Base-by-base conservation (phyloP, 2,888 invertebrate genomes). In the Drosophila niveifrons region DNA sequence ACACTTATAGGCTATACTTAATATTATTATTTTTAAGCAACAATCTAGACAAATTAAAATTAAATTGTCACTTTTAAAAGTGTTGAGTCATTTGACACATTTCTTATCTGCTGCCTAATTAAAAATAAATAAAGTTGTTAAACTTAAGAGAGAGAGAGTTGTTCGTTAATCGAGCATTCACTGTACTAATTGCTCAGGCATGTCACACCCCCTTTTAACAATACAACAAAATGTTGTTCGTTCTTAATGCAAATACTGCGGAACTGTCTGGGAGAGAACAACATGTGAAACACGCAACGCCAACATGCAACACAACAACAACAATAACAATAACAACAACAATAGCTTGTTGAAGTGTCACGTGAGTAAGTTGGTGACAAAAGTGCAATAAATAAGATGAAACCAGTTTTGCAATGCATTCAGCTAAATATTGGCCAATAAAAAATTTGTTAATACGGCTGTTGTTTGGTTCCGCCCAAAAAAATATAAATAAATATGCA, bases 321-420 rank as follows among this genome's bases (percentile, higher is more conserved):
- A 10, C 9, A 36, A 36, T 36, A 48, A 17, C n/a, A n/a, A n/a
- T n/a, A 61, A 18, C 29, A 15, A 48, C 48, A 48, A 10, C 9
- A 36, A 36, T 36, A 48, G 15, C n/a, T n/a, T n/a, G n/a, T n/a
- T n/a, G n/a, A n/a, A n/a, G n/a, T 51, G 64, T 57, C 66, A 51
- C 39, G 71, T 68, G 68, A 48, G 18, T 18, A 66, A 48, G 18
- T 18, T 47, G 10, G 15, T 44, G 18, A 56, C 48, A 43, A 61
- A 48, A n/a, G n/a, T 36, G 15, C 15, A 62, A 47, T 59, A 44
- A 50, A 29, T 44, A 15, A 31, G 17, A n/a, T n/a, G 17, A 41
- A 75, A 73, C 73, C 71, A 52, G 73, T 73, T 73, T 68, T 34
- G 44, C 41, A 43, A 29, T 28, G 29, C 48, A 39, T 71, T 53